Base-by-base conservation (phyloP, 2,797 vertebrate genomes). In the Pangasius krempfi region DNA sequence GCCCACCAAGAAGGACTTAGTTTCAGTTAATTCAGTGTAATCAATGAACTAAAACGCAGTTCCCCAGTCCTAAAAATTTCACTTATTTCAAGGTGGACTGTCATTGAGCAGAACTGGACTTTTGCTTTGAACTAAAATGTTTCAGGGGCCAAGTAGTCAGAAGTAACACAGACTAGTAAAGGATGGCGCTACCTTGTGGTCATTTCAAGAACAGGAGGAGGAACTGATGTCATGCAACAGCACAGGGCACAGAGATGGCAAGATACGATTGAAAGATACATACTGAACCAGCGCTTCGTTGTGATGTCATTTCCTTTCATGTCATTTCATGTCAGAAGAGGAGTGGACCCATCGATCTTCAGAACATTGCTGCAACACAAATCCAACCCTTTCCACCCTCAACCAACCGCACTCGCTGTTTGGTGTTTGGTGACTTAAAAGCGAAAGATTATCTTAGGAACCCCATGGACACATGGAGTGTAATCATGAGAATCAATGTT, bases 291-390 rank as follows among this genome's bases (percentile, higher is more conserved):
- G 94, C 93, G 94, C 92, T 93, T 93, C 91, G 95, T 93, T 93
- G 95, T 94, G 93, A 94, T 95, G 95, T 92, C 92, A 92, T 91
- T 93, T 95, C 94, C 93, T 92, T 94, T 94, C 94, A 93, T 95
- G 96, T 95, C 95, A 96, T 94, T 95, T 95, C 94, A 95, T 94
- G 94, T 95, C 93, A 92, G 84, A 94, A 91, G 92, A 94, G 94
- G 95, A 95, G 91, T 52, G 92, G 91, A 91, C 85, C 92, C 94
- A 93, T 95, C 94, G 91, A 94, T 95, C 93, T 94, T 96, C 94
- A 30, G 95, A 95, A 94, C 93, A 93, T 94, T 90, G 95, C 96
- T 96, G 96, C 94, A 97, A 96, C 94, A 96, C 94, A 96, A 94
- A 95, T 93, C 92, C 94, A 93, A 81, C 89, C 89, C 89, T 92